phyloP scores from a whole-genome alignment of 2,797 vertebrate species.

The Cyprinella venusta region DNA sequence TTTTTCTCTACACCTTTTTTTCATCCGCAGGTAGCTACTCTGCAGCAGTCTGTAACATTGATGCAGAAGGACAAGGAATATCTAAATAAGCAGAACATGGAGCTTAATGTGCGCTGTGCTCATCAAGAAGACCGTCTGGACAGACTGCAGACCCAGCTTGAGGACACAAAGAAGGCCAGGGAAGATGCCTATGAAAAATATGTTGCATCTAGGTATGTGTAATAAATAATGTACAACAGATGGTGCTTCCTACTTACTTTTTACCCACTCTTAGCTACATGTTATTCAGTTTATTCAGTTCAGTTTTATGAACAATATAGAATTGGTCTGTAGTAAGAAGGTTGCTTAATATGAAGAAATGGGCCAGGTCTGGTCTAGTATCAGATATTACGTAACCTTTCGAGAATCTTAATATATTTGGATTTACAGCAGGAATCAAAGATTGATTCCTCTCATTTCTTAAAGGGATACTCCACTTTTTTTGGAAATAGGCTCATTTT shows the following conservation, averaged over 20 bases:
- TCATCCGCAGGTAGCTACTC: constrained; percentile 80
- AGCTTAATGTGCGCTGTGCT: constrained; percentile 91
- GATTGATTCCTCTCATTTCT: no score
- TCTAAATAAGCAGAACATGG: constrained; percentile 92
- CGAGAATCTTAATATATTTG: neutral
- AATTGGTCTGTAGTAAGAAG: no score
- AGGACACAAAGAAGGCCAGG: constrained; percentile 91
- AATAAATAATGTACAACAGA: neutral
- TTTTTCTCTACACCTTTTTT: neutral
- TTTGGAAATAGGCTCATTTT: no score
- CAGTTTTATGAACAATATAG: neutral
- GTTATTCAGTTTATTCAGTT: neutral
- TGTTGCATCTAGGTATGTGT: constrained; percentile 86
- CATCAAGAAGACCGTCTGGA: constrained; percentile 93
- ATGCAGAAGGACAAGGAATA: constrained; percentile 98
- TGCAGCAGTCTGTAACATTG: constrained; percentile 89
- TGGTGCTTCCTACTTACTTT: neutral
- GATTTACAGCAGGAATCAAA: neutral
- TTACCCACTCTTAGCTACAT: neutral
- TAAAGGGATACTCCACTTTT: no score
- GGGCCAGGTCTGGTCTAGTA: neutral
- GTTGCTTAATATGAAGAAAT: neutral
- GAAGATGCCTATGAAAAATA: constrained; percentile 98
- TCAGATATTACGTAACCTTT: neutral
- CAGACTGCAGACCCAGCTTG: constrained; percentile 90